phyloP scores from a whole-genome alignment of 2,113 vertebrate genomes.

The Sinocyclocheilus anshuiensis region DNA sequence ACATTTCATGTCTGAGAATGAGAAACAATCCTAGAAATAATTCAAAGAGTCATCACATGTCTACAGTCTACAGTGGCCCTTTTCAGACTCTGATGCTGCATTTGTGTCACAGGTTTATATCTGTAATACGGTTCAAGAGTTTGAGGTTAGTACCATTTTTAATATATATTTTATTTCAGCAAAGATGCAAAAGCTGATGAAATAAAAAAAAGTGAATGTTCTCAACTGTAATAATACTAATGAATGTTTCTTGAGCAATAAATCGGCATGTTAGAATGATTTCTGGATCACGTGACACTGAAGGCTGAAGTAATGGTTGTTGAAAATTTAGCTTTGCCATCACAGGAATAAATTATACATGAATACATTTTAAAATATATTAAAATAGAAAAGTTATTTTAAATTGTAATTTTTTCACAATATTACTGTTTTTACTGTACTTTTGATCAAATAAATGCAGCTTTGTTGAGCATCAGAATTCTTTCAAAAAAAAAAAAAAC shows the following conservation, averaged over 20 bases:
- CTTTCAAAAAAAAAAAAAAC: not conserved
- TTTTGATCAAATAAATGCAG: not conserved
- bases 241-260: not conserved
- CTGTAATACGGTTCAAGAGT: not conserved
- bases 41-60: not conserved
- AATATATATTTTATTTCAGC: no score
- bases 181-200: not conserved
- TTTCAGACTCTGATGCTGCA: not conserved
- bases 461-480: not conserved
- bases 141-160: not conserved
- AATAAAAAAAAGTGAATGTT: not conserved
- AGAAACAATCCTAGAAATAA: slow-evolving; percentile 8
- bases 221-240: not conserved
- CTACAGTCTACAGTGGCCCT: not conserved
- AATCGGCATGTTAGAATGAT: not conserved
- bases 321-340: no score
- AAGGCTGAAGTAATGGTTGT: not conserved
- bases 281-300: not conserved
- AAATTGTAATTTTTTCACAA: not conserved
- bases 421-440: not conserved
- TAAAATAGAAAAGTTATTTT: not conserved
- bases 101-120: not conserved
- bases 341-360: not conserved
- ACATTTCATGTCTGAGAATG: slow-evolving; percentile 10
- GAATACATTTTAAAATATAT: not conserved